Percentiles rank a stretch among this genome's conserved stretches.
Evolutionary conservation across 2,888 invertebrate species (phyloP).

Genomic region (Coelinius sp.): DNA sequence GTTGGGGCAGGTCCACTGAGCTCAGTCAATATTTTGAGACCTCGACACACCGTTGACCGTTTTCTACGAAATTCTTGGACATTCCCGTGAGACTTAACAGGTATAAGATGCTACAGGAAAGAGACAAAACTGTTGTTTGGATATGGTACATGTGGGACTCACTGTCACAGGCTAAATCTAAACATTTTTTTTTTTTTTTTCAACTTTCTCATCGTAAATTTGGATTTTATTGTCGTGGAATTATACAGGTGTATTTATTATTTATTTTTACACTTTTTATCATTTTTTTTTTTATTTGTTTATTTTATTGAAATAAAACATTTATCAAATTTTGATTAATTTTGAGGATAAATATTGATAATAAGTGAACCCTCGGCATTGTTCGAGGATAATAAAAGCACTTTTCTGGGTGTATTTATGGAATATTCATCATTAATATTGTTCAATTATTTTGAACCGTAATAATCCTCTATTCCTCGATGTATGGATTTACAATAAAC

Average conservation of each 20-base stretch:
- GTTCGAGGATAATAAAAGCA: neutral
- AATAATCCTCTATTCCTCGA: neutral
- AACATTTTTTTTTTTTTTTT: conserved; percentile 11
- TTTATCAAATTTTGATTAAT: no score
- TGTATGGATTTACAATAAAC: neutral
- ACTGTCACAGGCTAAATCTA: conserved; percentile 13
- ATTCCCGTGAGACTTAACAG: conserved; percentile 43
- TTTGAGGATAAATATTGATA: no score
- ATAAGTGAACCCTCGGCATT: no score
- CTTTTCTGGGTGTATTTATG: neutral
- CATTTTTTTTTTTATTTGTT: neutral
- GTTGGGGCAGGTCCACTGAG: conserved; percentile 36
- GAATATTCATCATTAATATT: neutral
- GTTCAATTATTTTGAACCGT: neutral
- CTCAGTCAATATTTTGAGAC: conserved; percentile 55
- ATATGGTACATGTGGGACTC: conserved; percentile 21
- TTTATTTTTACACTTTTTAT: neutral
- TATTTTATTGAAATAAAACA: no score
- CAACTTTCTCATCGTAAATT: neutral
- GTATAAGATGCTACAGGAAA: conserved; percentile 47
- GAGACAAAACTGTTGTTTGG: conserved; percentile 26
- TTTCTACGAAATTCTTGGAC: conserved; percentile 46
- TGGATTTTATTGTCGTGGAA: neutral
- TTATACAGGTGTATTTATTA: neutral
- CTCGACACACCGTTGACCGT: conserved; percentile 50